Base-by-base conservation (phyloP, 2,797 vertebrate species). In the Octomys mimax region DNA sequence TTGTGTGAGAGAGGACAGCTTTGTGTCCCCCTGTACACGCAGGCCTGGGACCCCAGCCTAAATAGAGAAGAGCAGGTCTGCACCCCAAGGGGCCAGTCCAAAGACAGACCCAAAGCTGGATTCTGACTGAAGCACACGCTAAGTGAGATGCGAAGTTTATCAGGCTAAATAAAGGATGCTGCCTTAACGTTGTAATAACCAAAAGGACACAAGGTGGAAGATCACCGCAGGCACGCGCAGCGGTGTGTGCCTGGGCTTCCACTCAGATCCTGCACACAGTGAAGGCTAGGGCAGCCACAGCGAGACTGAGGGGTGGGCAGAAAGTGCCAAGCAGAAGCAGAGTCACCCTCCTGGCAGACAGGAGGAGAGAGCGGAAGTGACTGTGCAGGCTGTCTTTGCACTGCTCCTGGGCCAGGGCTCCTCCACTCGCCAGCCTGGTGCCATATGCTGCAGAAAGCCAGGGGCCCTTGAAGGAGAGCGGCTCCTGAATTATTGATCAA, bases 401-500 rank as follows among this genome's bases (percentile, higher is more conserved):
- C 97, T 97, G 97, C 97, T 98, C 97, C 98, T 98, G 98, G 98
- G 99, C 99, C 99, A 99, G 98, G 96, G 98, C 98, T 98, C 95
- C 98, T 98, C 97, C 97, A 98, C 99, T 98, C 93, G 89, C 95
- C 98, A 98, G 98, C 98, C 98, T 97, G 94, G 96, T 98, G 98
- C 99, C 99, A 99, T 99, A 99, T 99, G 99, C 99, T 99, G 98
- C 98, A 99, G 99, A 99, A 99, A 99, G 98, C 98, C 98, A 97
- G 98, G 98, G 98, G 99, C 99, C 99, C 99, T 99, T 99, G 99
- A 99, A 99, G 99, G 99, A 99, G 99, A 98, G 98, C 98, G 94
- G 96, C 97, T 98, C 97, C 98, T 99, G 99, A 99, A 99, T 99
- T 99, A 99, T 99, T 99, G 99, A 99, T 99, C 99, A 99, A 98